A percentile compares a stretch with the other conserved stretches of the same genome.
phyloP scores from a whole-genome alignment of 92 coral and sea anemone species.

The Umimayanthus kanabou region DNA sequence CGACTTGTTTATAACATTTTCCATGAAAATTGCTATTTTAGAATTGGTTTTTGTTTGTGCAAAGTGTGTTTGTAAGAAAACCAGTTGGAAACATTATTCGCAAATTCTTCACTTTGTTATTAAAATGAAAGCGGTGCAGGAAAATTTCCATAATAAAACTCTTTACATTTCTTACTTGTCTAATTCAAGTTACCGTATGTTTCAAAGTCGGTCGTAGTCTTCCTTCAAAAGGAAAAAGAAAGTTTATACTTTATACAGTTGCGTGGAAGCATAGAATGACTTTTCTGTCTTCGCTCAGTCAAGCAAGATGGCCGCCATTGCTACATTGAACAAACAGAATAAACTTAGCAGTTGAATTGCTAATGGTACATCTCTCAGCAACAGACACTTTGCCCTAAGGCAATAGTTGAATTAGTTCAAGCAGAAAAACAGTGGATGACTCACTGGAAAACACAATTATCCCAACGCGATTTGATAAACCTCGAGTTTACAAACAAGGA shows the following conservation, averaged over 20 bases:
- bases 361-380: not conserved
- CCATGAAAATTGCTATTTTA: constrained; percentile 11
- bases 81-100: constrained; percentile 10
- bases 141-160: not conserved
- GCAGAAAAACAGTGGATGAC: not conserved
- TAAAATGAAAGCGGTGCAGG: not conserved
- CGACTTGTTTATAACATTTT: not conserved
- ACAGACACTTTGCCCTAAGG: not conserved
- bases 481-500: not conserved
- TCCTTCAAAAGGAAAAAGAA: not conserved
- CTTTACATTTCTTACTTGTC: not conserved
- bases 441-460: not conserved
- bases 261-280: not conserved
- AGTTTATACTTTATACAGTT: not conserved
- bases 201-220: not conserved
- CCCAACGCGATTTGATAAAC: not conserved
- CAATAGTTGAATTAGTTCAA: not conserved
- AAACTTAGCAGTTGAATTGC: not conserved
- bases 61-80: not conserved
- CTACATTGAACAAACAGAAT: not conserved
- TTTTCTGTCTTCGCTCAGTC: not conserved
- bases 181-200: too few species aligned
- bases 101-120: not conserved
- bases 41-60: constrained; percentile 23
- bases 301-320: not conserved